Conservation (phyloP, 2,888 invertebrate genomes). For the Amphiduros pacificus region DNA sequence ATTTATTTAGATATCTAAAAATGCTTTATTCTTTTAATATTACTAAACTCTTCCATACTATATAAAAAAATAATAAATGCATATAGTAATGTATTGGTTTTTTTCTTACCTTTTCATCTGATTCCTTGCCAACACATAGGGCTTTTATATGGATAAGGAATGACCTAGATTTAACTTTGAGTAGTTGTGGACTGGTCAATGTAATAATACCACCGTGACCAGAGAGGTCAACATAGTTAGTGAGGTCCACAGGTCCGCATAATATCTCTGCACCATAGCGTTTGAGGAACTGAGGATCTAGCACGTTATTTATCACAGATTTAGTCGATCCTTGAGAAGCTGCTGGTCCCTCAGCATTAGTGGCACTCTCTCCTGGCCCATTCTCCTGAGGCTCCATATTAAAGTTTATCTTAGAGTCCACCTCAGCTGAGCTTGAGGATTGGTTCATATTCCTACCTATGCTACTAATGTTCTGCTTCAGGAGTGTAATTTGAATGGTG, state of each 20-base stretch:
- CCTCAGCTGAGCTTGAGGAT: constrained; percentile 1
- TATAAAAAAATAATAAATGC: no score
- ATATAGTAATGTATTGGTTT: no score
- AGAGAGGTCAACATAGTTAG: constrained; percentile 80
- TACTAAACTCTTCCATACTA: no score
- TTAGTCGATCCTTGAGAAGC: not conserved
- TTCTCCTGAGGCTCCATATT: constrained; percentile 5
- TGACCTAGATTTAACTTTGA: constrained; percentile 52
- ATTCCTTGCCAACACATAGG: no score
- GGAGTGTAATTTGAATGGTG: constrained; percentile 74
- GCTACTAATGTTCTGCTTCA: constrained; percentile 72
- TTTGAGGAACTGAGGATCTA: constrained; percentile 71
- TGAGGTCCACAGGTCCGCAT: constrained; percentile 83
- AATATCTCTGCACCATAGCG: constrained; percentile 88
- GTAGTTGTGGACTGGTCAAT: constrained; percentile 74
- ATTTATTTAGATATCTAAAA: no score
- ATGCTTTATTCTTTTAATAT: no score
- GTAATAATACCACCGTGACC: constrained; percentile 84
- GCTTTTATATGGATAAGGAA: constrained; percentile 48
- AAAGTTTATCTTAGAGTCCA: constrained; percentile 23
- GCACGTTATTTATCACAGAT: constrained; percentile 18
- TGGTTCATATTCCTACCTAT: constrained; percentile 56
- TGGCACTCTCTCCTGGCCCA: constrained; percentile 4
- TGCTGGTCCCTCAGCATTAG: not conserved
- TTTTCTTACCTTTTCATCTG: no score